phyloP scores from a whole-genome alignment of 2,797 vertebrate genomes.

The Bucorvus abyssinicus region DNA sequence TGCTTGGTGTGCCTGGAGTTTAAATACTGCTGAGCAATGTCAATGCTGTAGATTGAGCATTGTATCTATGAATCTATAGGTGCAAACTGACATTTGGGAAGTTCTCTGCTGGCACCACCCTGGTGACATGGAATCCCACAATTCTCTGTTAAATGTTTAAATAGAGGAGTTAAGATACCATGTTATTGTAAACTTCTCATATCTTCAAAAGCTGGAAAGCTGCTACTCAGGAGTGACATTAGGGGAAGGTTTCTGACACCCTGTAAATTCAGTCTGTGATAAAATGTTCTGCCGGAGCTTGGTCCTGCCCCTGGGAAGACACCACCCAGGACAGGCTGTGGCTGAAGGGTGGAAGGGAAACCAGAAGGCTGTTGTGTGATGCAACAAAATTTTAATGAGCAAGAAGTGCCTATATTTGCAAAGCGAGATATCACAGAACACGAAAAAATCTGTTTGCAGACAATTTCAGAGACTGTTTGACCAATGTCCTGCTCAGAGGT shows the following conservation, averaged over 20 bases:
- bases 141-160: neutral
- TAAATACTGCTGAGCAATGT: neutral
- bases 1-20: neutral
- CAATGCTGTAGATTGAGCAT: neutral
- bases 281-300: neutral
- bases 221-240: neutral
- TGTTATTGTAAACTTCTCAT: neutral
- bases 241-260: accelerated
- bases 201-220: neutral
- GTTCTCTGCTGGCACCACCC: neutral
- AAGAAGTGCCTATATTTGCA: neutral
- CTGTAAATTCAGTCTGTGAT: neutral
- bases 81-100: neutral
- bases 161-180: neutral
- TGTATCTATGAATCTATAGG: neutral
- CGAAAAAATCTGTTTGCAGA: neutral
- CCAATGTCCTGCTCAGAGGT: neutral
- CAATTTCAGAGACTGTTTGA: neutral
- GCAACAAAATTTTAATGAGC: constrained; percentile 28
- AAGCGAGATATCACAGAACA: neutral
- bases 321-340: neutral
- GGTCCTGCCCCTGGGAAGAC: too few relatives aligned
- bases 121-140: neutral
- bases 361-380: neutral
- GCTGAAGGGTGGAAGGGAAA: neutral